Evolutionary conservation across 1,140 invertebrate genomes (phyloP).

Genomic region (Cataglyphis hispanica): DNA sequence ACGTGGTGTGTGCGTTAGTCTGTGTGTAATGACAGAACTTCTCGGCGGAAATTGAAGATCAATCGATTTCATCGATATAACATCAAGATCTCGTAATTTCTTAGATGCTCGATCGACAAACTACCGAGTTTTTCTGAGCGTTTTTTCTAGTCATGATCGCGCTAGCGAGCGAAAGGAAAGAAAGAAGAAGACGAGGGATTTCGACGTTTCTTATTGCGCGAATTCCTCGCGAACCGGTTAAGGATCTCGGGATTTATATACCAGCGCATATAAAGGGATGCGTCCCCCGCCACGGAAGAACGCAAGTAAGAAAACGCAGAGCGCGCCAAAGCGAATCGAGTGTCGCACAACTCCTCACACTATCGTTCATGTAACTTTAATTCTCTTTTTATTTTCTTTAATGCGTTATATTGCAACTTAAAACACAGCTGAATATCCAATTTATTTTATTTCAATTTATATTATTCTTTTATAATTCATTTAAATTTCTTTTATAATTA

Average conservation of each 20-base stretch:
- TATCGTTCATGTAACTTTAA: constrained; percentile 34
- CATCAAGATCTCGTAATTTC: constrained; percentile 35
- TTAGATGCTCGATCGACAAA: constrained; percentile 49
- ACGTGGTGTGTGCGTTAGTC: not conserved
- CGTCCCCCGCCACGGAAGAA: constrained; percentile 57
- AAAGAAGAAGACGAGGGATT: constrained; percentile 74
- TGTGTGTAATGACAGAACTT: not conserved
- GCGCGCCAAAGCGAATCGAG: constrained; percentile 41
- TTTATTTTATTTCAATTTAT: not conserved
- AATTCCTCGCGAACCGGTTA: constrained; percentile 77
- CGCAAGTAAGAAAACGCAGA: constrained; percentile 60
- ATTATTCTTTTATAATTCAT: not conserved
- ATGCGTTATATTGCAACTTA: not conserved
- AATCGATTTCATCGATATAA: constrained; percentile 6
- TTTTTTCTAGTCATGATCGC: constrained; percentile 38
- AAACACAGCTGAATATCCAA: constrained; percentile 17
- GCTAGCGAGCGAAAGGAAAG: constrained; percentile 55
- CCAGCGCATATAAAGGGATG: constrained; percentile 76
- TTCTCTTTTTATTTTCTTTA: not conserved
- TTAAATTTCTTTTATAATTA: not conserved
- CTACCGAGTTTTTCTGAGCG: constrained; percentile 63
- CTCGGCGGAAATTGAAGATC: constrained; percentile 23
- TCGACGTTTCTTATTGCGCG: constrained; percentile 74
- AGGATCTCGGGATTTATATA: constrained; percentile 82
- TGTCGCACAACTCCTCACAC: constrained; percentile 29